These are phyloP conservation scores for Zoanthus sociatus DNA, from an alignment of 92 coral and sea anemone genomes.

Conservation along the genomic window DNA sequence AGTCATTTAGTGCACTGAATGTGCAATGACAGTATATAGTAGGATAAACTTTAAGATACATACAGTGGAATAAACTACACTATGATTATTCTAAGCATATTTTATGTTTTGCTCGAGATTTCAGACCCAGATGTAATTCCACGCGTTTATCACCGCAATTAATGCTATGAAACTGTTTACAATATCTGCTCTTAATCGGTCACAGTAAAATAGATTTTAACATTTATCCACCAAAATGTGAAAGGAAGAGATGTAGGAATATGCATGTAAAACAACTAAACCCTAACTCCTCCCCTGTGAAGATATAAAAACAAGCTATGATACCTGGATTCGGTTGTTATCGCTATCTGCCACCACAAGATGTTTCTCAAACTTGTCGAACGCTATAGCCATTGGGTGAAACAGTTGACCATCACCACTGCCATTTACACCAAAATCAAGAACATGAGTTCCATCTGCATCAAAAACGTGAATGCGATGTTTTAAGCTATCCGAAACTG, in stretches of 20 bases:
- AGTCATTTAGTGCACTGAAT: no score
- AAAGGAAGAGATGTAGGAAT: neutral
- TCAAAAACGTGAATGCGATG: constrained; percentile 87
- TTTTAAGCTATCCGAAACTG: constrained; percentile 86
- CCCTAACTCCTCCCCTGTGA: neutral
- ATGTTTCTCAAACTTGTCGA: constrained; percentile 72
- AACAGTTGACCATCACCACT: constrained; percentile 77
- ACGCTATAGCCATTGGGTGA: constrained; percentile 91
- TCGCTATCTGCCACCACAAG: constrained; percentile 85
- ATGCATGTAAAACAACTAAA: neutral
- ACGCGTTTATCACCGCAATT: no score
- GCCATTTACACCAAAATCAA: constrained; percentile 87
- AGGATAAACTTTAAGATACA: no score
- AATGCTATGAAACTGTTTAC: no score
- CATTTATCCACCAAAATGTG: neutral
- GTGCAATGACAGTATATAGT: no score
- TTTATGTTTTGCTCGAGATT: no score
- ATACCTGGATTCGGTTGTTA: constrained; percentile 86
- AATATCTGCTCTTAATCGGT: no score
- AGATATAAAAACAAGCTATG: neutral
- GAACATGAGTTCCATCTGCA: constrained; percentile 77
- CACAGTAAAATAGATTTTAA: neutral
- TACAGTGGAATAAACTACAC: no score
- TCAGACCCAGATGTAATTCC: no score
- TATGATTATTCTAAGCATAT: no score